Base-by-base conservation (phyloP, 2,888 invertebrate species). In the Idaea straminata region DNA sequence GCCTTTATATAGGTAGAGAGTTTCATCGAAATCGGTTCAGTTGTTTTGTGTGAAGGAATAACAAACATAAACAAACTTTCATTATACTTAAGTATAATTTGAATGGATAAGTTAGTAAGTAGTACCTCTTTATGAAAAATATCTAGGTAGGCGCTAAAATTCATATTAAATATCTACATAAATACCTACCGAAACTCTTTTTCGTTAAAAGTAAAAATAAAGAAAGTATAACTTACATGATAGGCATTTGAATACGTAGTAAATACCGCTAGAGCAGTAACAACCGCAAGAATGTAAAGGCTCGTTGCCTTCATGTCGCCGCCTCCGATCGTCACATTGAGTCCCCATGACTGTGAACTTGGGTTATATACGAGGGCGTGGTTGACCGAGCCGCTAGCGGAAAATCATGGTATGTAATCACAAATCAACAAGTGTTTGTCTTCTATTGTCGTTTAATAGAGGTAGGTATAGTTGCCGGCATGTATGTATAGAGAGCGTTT, bases 301-400 rank as follows among this genome's bases (percentile, higher is more conserved):
- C 69, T 74, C 69, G 78, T 73, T 67, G 81, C 73, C 80, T 78
- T 83, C 91, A 91, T 91, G 78, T 79, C 80, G 79, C 71, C 74
- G 81, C 70, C 70, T 77, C 72, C 79, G 77, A 79, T 80, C 73
- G 80, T 77, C 73, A 76, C 76, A 86, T 83, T 86, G 85, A 76
- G 75, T 81, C 74, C 66, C 84, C 86, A 82, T 89, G 89, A 89
- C 89, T 89, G 85, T 91, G 91, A 92, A 91, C 89, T 91, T 92
- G 85, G 74, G 72, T 87, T 82, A 83, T 91, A 92, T 91, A 91
- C 79, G 81, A 86, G 88, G 92, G 92, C 89, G 92, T 91, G 91
- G 89, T 80, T 79, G 76, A 78, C 76, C 77, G 80, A 16, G n/a
- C 77, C 80, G 81, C 79, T 81, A 74, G 83, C 84, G 88, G 85